Evolutionary conservation across 2,888 invertebrate species (phyloP), one percentile per base, ranked within the genome.

Genomic region (Eremobia ochroleuca): DNA sequence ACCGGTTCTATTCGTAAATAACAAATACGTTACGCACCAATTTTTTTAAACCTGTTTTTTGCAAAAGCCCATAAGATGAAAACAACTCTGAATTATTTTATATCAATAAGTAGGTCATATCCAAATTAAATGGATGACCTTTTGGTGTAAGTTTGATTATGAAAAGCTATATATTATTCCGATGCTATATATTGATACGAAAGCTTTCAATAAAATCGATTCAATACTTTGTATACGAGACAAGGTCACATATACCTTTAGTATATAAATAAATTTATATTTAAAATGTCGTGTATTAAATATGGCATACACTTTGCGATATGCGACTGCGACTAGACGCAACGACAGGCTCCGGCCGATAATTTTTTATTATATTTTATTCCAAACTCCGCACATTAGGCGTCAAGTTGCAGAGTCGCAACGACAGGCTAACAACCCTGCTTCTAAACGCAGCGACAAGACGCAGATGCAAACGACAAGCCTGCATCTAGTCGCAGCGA

Each of bases 1-100:
- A 75, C 75, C 65, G 75, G 81, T 67, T 70, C n/a, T 28, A 25
- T 40, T 62, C 9, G 18, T 43, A 31, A 72, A 79, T 59, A 81
- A 59, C 3, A 55, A 61, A 59, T 61, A 77, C 46, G 46, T 25
- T 52, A 31, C 25, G 21, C 34, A 62, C 15, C 62, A 37, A 62
- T 77, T 34, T 40, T 18, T 25, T 40, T 18, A 8, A 78, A 31
- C 37, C 9, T 6, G 5, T 40, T 31, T 66, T 73, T 66, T n/a
- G 37, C n/a, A 21, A 55, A 77, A 25, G 34, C 43, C 28, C 31
- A 13, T 11, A 31, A 25, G 0, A 9, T 9, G 0, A 75, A 58
- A 15, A n/a, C 61, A 61, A 28, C 21, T n/a, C 28, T 11, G 18
- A 59, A 46, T 31, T 37, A 77, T 28, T 76, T 66, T 40, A 46